Evolutionary conservation across 2,113 vertebrate species (phyloP).

Genomic region (Phrynosoma blainvillii): DNA sequence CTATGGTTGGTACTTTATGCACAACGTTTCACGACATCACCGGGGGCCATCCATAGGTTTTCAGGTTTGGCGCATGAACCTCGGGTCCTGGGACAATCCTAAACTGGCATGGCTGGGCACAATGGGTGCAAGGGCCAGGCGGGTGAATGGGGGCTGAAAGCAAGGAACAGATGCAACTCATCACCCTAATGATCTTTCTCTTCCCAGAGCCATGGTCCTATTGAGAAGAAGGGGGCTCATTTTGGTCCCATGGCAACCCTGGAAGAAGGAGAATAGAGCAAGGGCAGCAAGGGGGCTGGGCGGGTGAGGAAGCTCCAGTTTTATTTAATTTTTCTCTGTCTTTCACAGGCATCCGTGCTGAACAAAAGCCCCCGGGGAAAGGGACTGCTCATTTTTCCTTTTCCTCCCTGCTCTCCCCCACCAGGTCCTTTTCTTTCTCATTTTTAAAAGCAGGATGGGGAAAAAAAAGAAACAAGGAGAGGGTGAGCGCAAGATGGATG

Average conservation of each 20-base stretch:
- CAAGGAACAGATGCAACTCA: slow-evolving; percentile 52
- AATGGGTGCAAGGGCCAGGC: too few species aligned
- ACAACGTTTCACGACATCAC: too few species aligned
- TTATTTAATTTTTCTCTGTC: slow-evolving; percentile 48
- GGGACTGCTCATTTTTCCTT: slow-evolving; percentile 66
- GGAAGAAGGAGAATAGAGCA: neutral
- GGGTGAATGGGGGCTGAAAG: too few species aligned
- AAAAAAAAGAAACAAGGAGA: neutral
- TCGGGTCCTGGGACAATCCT: neutral
- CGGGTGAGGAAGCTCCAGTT: slow-evolving; percentile 34
- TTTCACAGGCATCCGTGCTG: slow-evolving; percentile 54
- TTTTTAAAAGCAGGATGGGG: slow-evolving; percentile 45
- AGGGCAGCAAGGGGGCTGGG: neutral
- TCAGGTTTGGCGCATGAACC: neutral
- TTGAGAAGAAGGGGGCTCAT: slow-evolving; percentile 52
- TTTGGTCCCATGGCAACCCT: slow-evolving; percentile 70
- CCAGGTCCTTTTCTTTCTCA: slow-evolving; percentile 63
- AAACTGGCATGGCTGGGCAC: neutral
- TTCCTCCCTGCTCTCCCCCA: neutral
- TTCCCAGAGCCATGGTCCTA: slow-evolving; percentile 49
- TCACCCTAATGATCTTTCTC: slow-evolving; percentile 40
- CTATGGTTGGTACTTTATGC: too few species aligned
- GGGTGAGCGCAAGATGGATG: slow-evolving; percentile 72
- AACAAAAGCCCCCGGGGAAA: slow-evolving; percentile 64
- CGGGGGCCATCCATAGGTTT: too few species aligned